A percentile compares a stretch with the other conserved stretches of the same genome.
Evolutionary conservation across 2,888 invertebrate genomes (phyloP).

Genomic region (Malachius bipustulatus): DNA sequence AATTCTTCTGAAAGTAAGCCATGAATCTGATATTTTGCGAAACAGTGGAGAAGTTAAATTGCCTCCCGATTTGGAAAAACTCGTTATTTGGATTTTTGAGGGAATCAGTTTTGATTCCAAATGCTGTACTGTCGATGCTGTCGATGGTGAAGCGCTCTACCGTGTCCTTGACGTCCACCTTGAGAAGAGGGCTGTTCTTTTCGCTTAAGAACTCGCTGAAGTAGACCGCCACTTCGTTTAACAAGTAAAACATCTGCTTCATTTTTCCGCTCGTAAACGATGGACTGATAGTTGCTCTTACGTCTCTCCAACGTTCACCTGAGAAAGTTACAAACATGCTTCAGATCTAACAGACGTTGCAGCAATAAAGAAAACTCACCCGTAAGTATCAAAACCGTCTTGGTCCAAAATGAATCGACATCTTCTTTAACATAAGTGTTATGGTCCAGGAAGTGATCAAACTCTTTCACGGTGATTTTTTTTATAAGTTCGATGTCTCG

Average conservation of each 20-base stretch:
- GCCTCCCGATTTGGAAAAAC: slow-evolving; percentile 37
- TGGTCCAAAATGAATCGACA: no score
- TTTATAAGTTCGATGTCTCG: no score
- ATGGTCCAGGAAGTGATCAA: no score
- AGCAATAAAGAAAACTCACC: no score
- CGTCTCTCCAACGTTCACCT: no score
- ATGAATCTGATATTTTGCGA: no score
- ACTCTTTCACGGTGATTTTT: no score
- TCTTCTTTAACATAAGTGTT: no score
- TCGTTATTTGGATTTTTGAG: slow-evolving; percentile 42
- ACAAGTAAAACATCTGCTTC: slow-evolving; percentile 27
- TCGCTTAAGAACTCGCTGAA: slow-evolving; percentile 22
- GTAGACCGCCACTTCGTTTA: slow-evolving; percentile 22
- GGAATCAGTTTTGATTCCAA: slow-evolving; percentile 45
- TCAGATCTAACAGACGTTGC: no score
- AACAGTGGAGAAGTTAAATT: slow-evolving; percentile 15
- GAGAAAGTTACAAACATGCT: no score
- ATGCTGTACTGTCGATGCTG: slow-evolving; percentile 46
- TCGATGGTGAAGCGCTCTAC: slow-evolving; percentile 46
- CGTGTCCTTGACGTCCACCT: slow-evolving; percentile 28
- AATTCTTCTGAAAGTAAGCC: no score
- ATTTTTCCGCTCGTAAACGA: slow-evolving; percentile 33
- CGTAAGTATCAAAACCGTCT: no score
- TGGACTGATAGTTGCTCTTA: slow-evolving; percentile 36
- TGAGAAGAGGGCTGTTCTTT: slow-evolving; percentile 16